Conservation (phyloP, 2,888 invertebrate species). For the Dicyrtoma fusca region DNA sequence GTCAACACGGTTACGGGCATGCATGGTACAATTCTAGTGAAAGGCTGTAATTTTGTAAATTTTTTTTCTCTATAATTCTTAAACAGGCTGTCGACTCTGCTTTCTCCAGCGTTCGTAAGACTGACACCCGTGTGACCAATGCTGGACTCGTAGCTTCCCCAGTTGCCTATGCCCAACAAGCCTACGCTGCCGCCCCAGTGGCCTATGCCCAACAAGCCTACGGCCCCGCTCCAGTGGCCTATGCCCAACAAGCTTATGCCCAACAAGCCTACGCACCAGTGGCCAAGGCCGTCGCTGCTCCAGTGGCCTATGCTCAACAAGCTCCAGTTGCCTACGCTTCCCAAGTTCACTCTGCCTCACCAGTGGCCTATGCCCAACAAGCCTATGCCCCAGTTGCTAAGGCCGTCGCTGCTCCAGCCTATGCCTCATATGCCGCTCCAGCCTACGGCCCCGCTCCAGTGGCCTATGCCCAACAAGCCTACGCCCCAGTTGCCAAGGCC, state of each 20-base stretch:
- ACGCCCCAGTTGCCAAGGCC: slow-evolving; percentile 31
- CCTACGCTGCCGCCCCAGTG: slow-evolving; percentile 14
- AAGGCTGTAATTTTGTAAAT: no score
- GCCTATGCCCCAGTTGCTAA: slow-evolving; percentile 44
- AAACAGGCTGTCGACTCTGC: slow-evolving; percentile 43
- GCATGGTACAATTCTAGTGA: no score
- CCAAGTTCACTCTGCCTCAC: neutral
- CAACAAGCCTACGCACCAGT: slow-evolving; percentile 40
- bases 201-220: slow-evolving; percentile 13
- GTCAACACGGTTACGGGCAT: neutral
- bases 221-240: slow-evolving; percentile 19
- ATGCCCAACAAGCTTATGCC: slow-evolving; percentile 19
- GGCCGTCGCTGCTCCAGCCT: slow-evolving; percentile 16
- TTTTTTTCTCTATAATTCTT: neutral
- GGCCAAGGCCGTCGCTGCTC: slow-evolving; percentile 28
- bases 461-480: slow-evolving; percentile 11
- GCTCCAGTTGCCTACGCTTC: neutral
- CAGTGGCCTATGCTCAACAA: slow-evolving; percentile 33
- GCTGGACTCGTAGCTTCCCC: slow-evolving; percentile 10
- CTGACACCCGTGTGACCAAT: slow-evolving; percentile 49
- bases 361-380: slow-evolving; percentile 9
- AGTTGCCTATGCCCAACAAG: slow-evolving; percentile 15
- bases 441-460: neutral
- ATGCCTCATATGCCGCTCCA: neutral
- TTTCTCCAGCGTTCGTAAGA: slow-evolving; percentile 46